Base-by-base conservation (phyloP, 2,888 invertebrate genomes). In the Labia minor region DNA sequence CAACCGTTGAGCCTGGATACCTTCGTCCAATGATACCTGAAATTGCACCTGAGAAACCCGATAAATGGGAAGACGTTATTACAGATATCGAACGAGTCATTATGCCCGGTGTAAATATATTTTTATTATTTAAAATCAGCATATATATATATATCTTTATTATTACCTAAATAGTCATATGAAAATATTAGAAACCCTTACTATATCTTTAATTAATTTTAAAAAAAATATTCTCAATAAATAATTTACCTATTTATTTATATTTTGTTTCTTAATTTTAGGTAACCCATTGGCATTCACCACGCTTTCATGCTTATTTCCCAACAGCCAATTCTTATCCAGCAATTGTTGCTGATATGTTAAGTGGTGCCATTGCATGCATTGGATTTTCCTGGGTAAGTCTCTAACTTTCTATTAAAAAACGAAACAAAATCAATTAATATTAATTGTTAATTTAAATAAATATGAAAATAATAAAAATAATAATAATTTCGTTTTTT, bases 331-430 rank as follows among this genome's bases (percentile, higher is more conserved):
- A 92, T 78, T 95, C 95, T 0, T 96, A 94, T 78, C 92, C 96
- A 0, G 87, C 93, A 10, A 93, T 96, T 72, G 90, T 94, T 10
- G 96, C 93, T 2, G 97, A 97, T 74, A 96, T 97, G 86, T 80
- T 97, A 37, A 92, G 92, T 74, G 94, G 91, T 61, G 95, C 93
- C 20, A 94, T 97, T 72, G 95, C 93, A 1, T 95, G 95, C 76
- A 95, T 97, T 72, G 96, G 96, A 71, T 97, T 97, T 77, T 87
- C 92, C 21, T 97, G 96, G 96, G 95, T 95, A 82, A 79, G 82
- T 76, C 37, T 64, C 21, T 11, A 26, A 26, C 8, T 26, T 26
- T n/a, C n/a, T n/a, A n/a, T n/a, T n/a, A n/a, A n/a, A n/a, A n/a
- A n/a, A n/a, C n/a, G n/a, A n/a, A n/a, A n/a, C n/a, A n/a, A n/a